Conservation (phyloP, 2,888 invertebrate genomes). For the Stenichneumon culpator region DNA sequence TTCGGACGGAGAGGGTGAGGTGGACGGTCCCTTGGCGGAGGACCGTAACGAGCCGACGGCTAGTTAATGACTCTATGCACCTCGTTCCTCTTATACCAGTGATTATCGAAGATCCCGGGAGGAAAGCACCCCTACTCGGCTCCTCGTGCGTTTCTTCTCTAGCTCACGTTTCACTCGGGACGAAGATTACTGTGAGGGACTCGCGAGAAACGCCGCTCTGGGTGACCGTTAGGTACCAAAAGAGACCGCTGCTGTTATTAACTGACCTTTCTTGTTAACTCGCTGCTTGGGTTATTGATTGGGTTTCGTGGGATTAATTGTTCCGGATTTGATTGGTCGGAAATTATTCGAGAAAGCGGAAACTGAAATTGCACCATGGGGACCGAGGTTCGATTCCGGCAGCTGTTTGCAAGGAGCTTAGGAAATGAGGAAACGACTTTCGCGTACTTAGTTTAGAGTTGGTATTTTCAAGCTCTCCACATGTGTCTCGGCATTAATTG, state of each 20-base stretch:
- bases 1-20: constrained; percentile 42
- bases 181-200: constrained; percentile 53
- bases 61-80: constrained; percentile 82
- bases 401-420: neutral
- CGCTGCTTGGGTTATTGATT: neutral
- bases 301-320: no score
- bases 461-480: no score
- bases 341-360: neutral
- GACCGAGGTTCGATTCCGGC: neutral
- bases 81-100: constrained; percentile 74
- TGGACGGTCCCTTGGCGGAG: constrained; percentile 67
- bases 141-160: constrained; percentile 28
- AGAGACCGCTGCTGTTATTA: constrained; percentile 52
- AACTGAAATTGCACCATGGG: neutral
- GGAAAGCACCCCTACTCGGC: constrained; percentile 37
- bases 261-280: constrained; percentile 29
- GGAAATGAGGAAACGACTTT: neutral
- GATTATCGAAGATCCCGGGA: constrained; percentile 71
- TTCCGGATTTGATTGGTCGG: neutral
- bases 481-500: constrained; percentile 11
- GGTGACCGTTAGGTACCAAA: constrained; percentile 2
- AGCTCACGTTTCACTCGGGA: constrained; percentile 41
- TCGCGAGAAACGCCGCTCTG: constrained; percentile 13
- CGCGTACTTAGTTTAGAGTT: no score
- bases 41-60: constrained; percentile 80